Evolutionary conservation across 1,140 invertebrate species (phyloP).

Genomic region (Epicauta chinensis): DNA sequence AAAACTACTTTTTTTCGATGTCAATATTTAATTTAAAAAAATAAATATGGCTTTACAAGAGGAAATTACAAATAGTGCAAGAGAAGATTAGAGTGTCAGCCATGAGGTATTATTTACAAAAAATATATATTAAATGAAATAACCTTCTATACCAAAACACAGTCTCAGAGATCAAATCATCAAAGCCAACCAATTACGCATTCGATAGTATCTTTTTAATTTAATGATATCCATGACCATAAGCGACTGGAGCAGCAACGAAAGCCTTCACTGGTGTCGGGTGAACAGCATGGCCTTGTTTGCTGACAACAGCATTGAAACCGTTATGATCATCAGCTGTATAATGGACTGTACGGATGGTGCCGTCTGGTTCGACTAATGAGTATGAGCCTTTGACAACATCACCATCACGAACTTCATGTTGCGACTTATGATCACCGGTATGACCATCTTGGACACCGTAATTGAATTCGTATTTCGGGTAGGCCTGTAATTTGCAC

Average conservation of each 20-base stretch:
- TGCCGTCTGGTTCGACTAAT: constrained; percentile 4
- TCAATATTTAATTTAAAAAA: too few species aligned
- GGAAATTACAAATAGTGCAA: too few species aligned
- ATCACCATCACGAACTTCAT: constrained; percentile 12
- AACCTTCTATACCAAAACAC: too few species aligned
- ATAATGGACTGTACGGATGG: constrained; percentile 7
- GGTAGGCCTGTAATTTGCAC: constrained; percentile 46
- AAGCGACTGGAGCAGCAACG: not conserved
- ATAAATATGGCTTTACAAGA: too few species aligned
- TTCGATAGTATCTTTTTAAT: too few species aligned
- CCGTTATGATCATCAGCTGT: constrained; percentile 8
- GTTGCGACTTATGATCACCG: constrained; percentile 55
- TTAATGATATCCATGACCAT: too few species aligned
- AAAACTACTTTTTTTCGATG: too few species aligned
- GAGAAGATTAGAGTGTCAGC: too few species aligned
- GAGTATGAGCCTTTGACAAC: constrained; percentile 2
- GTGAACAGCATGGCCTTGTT: not conserved
- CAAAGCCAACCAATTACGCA: too few species aligned
- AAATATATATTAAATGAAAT: too few species aligned
- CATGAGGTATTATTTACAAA: too few species aligned
- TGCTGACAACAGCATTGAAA: constrained; percentile 1
- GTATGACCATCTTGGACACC: constrained; percentile 61
- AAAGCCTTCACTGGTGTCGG: not conserved
- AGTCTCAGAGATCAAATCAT: too few species aligned
- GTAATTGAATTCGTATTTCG: constrained; percentile 61